These are phyloP conservation scores for Rhingia rostrata DNA, from an alignment of 2,888 invertebrate species.

Conservation along the genomic window DNA sequence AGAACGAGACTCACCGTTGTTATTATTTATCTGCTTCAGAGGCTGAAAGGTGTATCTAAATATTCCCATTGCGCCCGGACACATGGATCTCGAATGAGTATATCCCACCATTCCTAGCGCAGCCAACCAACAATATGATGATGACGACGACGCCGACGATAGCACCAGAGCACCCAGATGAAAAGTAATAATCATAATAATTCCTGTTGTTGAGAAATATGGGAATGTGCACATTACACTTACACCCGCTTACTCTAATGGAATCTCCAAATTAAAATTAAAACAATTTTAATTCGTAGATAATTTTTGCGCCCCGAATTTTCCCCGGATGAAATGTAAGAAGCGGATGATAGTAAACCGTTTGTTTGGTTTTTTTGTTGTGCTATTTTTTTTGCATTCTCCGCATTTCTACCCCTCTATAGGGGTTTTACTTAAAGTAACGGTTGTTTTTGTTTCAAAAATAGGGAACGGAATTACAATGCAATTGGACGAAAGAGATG, in stretches of 20 bases:
- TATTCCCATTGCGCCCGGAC: not conserved
- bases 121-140: not conserved
- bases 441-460: constrained; percentile 3
- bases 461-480: constrained; percentile 42
- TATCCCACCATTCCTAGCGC: not conserved
- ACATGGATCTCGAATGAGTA: not conserved
- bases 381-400: constrained; percentile 8
- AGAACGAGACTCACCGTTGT: constrained; percentile 25
- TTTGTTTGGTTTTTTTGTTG: constrained; percentile 19
- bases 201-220: constrained; percentile 65
- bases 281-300: constrained; percentile 67
- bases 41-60: constrained; percentile 22
- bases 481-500: constrained; percentile 59
- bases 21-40: constrained; percentile 56
- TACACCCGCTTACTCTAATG: constrained; percentile 55
- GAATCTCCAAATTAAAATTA: constrained; percentile 67
- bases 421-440: no score
- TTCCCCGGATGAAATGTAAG: constrained; percentile 24
- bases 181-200: constrained; percentile 67
- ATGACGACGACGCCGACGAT: not conserved
- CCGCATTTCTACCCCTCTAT: not conserved
- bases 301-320: constrained; percentile 58
- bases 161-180: constrained; percentile 29
- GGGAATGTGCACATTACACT: constrained; percentile 51
- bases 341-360: constrained; percentile 38